These are phyloP conservation scores for Anoura caudifer DNA, from an alignment of 2,113 vertebrate species.

Conservation along the genomic window DNA sequence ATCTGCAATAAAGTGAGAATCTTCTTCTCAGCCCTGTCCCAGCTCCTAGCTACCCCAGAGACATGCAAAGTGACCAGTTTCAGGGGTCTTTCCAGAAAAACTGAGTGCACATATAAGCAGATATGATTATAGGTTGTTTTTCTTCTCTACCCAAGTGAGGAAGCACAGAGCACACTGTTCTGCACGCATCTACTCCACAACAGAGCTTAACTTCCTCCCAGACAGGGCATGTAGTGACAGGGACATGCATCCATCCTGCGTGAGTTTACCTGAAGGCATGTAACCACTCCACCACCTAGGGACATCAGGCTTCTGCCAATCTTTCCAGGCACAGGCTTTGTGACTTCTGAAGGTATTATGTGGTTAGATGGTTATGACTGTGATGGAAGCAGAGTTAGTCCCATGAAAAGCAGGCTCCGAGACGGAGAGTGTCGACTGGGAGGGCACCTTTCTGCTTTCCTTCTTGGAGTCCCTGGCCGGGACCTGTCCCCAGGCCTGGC, in stretches of 20 bases:
- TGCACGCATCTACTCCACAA: fast-evolving
- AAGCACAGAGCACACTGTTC: not conserved
- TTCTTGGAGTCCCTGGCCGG: not conserved
- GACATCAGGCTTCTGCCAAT: not conserved
- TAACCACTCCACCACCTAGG: not conserved
- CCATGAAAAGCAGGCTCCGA: not conserved
- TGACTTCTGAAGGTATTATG: not conserved
- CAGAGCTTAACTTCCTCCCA: not conserved
- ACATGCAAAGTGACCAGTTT: not conserved
- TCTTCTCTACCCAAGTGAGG: not conserved
- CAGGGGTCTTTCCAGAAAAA: not conserved
- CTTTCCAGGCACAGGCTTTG: not conserved
- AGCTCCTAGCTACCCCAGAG: not conserved
- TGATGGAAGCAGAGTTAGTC: not conserved
- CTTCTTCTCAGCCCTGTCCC: not conserved
- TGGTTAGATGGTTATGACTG: not conserved
- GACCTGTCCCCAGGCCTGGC: not conserved
- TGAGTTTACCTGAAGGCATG: not conserved
- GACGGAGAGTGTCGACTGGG: not conserved
- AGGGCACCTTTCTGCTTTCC: too few relatives aligned
- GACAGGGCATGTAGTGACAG: fast-evolving
- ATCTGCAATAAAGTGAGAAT: not conserved
- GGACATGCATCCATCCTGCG: not conserved
- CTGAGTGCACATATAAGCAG: not conserved
- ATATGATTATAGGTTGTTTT: fast-evolving